Evolutionary conservation across 2,113 vertebrate genomes (phyloP).

Genomic region (Bolborhynchus lineola): DNA sequence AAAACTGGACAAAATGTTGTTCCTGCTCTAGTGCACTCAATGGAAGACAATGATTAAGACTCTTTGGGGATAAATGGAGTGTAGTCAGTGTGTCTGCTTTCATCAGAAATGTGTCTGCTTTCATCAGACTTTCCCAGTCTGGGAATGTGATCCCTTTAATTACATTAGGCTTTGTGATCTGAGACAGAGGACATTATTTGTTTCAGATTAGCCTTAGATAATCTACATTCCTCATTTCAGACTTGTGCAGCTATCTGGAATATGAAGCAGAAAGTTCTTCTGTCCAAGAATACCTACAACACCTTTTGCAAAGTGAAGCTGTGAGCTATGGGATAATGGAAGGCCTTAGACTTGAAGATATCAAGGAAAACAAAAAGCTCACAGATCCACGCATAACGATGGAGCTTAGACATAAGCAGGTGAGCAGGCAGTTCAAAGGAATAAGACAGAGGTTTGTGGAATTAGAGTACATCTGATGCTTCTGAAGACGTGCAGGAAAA

Average conservation of each 20-base stretch:
- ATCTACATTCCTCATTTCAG: constrained; percentile 67
- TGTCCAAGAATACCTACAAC: constrained; percentile 81
- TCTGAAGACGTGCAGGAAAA: background rate
- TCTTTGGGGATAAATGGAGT: constrained; percentile 8
- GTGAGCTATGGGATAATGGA: constrained; percentile 73
- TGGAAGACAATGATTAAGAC: background rate
- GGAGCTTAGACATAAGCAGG: constrained; percentile 89
- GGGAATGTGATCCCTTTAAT: constrained; percentile 32
- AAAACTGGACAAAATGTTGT: background rate
- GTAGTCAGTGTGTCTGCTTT: background rate
- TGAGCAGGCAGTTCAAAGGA: constrained; percentile 67
- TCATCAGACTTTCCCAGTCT: constrained; percentile 1
- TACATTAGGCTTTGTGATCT: constrained; percentile 23
- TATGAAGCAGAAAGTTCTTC: constrained; percentile 81
- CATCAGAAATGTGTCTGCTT: background rate
- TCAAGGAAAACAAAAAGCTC: constrained; percentile 72
- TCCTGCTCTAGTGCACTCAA: background rate
- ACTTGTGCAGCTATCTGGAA: constrained; percentile 83
- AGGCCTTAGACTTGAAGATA: constrained; percentile 75
- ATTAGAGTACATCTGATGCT: constrained; percentile 5
- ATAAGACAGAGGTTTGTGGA: constrained; percentile 34
- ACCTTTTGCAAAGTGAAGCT: constrained; percentile 84
- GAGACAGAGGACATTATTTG: constrained; percentile 15
- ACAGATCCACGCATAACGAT: constrained; percentile 84
- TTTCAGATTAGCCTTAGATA: constrained; percentile 13